These are phyloP conservation scores for Catostomus latipinnis DNA, from an alignment of 2,797 vertebrate species.

Conservation along the genomic window DNA sequence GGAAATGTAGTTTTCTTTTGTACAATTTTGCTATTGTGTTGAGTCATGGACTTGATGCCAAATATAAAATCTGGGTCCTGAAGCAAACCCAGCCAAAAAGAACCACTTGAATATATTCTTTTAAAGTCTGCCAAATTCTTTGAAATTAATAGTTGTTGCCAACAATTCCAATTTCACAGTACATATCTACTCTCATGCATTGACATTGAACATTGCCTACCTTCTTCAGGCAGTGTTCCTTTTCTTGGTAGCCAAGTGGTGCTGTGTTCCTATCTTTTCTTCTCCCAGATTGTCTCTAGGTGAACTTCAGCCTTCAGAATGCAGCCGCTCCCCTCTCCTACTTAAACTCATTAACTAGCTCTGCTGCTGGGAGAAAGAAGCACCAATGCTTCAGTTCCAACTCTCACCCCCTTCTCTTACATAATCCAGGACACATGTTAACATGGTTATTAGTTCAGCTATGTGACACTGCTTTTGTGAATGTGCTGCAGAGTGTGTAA, in stretches of 20 bases:
- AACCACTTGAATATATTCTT: neutral
- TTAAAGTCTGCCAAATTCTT: neutral
- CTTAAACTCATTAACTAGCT: constrained; percentile 55
- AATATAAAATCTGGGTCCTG: no score
- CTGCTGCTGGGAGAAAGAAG: constrained; percentile 27
- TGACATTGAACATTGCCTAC: constrained; percentile 51
- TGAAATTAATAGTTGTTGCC: neutral
- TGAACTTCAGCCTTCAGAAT: constrained; percentile 62
- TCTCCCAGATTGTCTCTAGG: constrained; percentile 34
- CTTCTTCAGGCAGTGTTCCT: constrained; percentile 45
- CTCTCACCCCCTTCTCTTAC: constrained; percentile 47
- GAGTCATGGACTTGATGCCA: no score
- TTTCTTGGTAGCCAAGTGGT: constrained; percentile 29
- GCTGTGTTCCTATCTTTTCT: constrained; percentile 23
- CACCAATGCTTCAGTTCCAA: constrained; percentile 3
- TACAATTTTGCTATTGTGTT: no score
- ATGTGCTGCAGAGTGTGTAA: constrained; percentile 24
- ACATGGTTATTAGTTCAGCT: constrained; percentile 36
- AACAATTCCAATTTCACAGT: no score
- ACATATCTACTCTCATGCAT: no score
- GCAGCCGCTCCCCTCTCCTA: constrained; percentile 33
- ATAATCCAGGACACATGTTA: constrained; percentile 52
- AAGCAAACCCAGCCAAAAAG: no score
- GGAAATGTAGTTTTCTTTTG: no score
- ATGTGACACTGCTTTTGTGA: constrained; percentile 41